Percentiles rank a stretch among this genome's conserved stretches.
These are phyloP conservation scores for Stegodyphus mimosarum DNA, from an alignment of 1,140 invertebrate species.

Conservation along the genomic window DNA sequence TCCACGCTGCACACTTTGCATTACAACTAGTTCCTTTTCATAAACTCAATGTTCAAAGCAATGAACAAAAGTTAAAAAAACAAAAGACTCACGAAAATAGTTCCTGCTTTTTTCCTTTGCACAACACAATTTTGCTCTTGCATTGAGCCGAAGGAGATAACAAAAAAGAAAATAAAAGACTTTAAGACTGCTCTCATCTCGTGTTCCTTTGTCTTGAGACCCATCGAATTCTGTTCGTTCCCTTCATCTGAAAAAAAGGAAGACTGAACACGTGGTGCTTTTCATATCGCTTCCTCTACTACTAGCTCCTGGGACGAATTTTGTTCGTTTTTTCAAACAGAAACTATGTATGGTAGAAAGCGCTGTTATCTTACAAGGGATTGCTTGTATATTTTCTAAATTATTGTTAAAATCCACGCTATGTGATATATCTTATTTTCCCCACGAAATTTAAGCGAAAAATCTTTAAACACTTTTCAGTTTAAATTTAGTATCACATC, in stretches of 20 bases:
- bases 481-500: too few relatives aligned
- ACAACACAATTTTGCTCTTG: conserved; percentile 47
- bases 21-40: conserved; percentile 50
- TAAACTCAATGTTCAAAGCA: conserved; percentile 24
- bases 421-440: too few relatives aligned
- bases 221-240: conserved; percentile 13
- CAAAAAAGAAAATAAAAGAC: conserved; percentile 13
- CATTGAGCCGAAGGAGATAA: conserved; percentile 9
- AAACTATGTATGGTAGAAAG: too few relatives aligned
- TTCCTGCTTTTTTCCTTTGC: conserved; percentile 54
- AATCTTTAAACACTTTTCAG: too few relatives aligned
- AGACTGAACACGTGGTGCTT: conserved; percentile 27
- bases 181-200: conserved; percentile 3
- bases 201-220: conserved; percentile 26
- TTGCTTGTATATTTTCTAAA: neutral
- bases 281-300: neutral
- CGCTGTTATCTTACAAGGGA: neutral
- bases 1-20: neutral
- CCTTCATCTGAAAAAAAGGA: neutral
- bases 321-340: neutral
- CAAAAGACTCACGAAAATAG: conserved; percentile 44
- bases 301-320: neutral
- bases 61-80: conserved; percentile 33
- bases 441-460: too few relatives aligned
- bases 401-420: neutral